Percentiles rank a stretch among this genome's conserved stretches.
Conservation (phyloP, 2,113 vertebrate species). For the Athene cunicularia region DNA sequence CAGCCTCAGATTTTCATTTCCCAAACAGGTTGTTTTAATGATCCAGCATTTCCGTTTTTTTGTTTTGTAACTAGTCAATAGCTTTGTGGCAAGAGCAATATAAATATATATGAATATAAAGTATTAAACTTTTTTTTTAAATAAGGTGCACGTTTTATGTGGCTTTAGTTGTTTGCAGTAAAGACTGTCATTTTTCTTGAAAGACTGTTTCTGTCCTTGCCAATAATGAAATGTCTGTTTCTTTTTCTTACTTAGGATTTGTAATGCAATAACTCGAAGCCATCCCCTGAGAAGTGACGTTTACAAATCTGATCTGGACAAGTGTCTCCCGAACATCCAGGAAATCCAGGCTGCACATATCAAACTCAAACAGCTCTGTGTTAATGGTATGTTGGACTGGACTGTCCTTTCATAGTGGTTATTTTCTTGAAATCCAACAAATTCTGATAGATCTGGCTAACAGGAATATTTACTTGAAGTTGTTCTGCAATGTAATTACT, state of each 20-base stretch:
- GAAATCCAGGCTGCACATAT: conserved; percentile 89
- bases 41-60: background rate
- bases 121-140: background rate
- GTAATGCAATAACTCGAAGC: conserved; percentile 90
- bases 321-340: conserved; percentile 87
- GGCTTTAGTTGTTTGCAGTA: background rate
- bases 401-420: background rate
- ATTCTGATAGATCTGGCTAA: background rate
- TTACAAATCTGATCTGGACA: conserved; percentile 88
- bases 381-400: conserved; percentile 82
- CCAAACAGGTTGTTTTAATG: background rate
- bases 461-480: background rate
- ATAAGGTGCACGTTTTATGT: background rate
- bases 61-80: background rate
- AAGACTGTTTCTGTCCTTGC: background rate
- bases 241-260: conserved; percentile 78
- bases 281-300: conserved; percentile 90
- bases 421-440: background rate
- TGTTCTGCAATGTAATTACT: background rate
- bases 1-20: background rate
- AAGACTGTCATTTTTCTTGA: background rate
- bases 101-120: background rate
- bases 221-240: background rate
- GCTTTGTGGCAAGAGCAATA: background rate
- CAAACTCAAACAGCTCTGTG: conserved; percentile 90